Evolutionary conservation across 92 coral and sea anemone genomes (phyloP), one percentile per base, ranked within the genome.

Genomic region (Parazoanthus darwini): DNA sequence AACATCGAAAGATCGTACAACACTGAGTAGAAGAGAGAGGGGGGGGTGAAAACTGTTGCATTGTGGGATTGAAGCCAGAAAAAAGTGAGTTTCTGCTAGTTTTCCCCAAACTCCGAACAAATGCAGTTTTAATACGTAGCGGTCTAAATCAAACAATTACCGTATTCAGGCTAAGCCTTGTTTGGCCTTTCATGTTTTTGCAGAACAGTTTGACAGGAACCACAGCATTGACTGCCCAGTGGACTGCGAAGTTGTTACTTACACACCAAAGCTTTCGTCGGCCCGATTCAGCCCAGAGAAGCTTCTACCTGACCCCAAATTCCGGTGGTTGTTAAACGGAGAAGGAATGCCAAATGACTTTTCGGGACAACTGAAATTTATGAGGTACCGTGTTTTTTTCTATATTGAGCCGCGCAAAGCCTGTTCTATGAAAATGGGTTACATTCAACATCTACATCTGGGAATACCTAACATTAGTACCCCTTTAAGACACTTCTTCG

Each of bases 221-320:
- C 88, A 90, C 86, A 77, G 26, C 84, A 90, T 90, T 79, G 43
- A 87, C 18, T 95, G 98, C 68, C 98, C 98, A 14, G 98, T 92
- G 54, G 96, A 95, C 81, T 95, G 98, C 36, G 92, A 88, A 70
- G 91, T 86, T 80, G 68, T 82, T 3, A 77, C 86, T 3, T 95
- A 92, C 67, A 68, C 91, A 0, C 83, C 92, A 0, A 90, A 88
- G 77, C 87, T 95, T 33, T 95, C 98, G 0, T 67, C 93, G n/a
- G 96, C 96, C 16, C 66, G 93, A 77, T 95, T 88, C 77, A 14
- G 87, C 81, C 98, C 98, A 25, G 93, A 91, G 86, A 93, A 87
- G 59, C 92, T 95, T 14, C 68, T 95, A 36, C 93, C 94, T 33
- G 70, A 4, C 26, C 42, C 25, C n/a, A 70, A 44, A 23, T 84